Evolutionary conservation across 2,797 vertebrate genomes (phyloP).

Genomic region (Chloroceryle amazona): DNA sequence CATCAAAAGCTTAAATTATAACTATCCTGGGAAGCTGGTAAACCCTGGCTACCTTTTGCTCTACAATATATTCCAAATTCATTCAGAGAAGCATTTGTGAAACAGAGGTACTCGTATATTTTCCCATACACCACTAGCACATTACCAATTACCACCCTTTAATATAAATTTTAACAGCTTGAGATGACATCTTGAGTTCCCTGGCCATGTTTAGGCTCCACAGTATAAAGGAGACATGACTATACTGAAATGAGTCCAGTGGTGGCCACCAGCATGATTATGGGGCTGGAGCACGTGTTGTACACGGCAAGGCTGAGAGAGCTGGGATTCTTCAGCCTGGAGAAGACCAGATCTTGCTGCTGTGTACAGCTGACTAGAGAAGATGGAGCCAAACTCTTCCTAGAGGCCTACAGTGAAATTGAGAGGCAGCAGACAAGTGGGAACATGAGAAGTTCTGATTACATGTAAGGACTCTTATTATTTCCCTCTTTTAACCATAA

Average conservation of each 20-base stretch:
- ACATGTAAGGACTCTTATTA: neutral
- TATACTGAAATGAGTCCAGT: neutral
- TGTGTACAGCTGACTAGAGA: neutral
- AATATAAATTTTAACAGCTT: neutral
- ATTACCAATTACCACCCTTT: neutral
- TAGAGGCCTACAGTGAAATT: neutral
- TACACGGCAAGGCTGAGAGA: neutral
- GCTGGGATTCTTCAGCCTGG: neutral
- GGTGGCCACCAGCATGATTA: neutral
- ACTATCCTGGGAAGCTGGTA: neutral
- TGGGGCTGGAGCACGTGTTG: neutral
- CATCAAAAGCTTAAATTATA: neutral
- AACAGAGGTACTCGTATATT: neutral
- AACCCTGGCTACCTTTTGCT: neutral
- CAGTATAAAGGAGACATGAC: neutral
- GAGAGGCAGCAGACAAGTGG: neutral
- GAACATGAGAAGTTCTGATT: neutral
- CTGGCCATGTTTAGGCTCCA: neutral
- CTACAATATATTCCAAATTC: neutral
- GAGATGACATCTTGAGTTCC: neutral
- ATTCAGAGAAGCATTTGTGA: neutral
- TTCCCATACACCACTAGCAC: neutral
- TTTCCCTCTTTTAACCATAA: neutral
- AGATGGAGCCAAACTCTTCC: neutral
- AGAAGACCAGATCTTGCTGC: neutral